Conservation (phyloP, 2,888 invertebrate genomes). For the Protonemura montana region DNA sequence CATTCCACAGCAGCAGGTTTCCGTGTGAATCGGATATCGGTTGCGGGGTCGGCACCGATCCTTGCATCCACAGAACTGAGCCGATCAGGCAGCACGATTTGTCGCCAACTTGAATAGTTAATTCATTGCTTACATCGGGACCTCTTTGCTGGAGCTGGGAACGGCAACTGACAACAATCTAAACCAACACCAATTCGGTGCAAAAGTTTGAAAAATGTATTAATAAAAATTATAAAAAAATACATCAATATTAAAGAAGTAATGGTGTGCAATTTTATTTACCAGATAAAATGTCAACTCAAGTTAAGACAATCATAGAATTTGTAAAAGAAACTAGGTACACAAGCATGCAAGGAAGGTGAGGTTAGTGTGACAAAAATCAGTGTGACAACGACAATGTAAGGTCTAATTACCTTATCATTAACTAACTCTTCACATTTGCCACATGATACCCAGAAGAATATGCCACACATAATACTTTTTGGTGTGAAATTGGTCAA, state of each 20-base stretch:
- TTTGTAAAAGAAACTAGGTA: no score
- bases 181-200: background rate
- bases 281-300: no score
- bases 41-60: slow-evolving; percentile 68
- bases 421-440: slow-evolving; percentile 45
- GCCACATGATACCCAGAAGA: slow-evolving; percentile 59
- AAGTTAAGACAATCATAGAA: no score
- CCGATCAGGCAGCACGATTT: slow-evolving; percentile 58
- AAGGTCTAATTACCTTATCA: slow-evolving; percentile 1
- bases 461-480: slow-evolving; percentile 65
- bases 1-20: slow-evolving; percentile 84
- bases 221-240: slow-evolving; percentile 9
- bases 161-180: slow-evolving; percentile 52
- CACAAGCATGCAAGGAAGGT: slow-evolving; percentile 44
- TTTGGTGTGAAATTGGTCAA: no score
- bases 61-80: slow-evolving; percentile 87
- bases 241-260: slow-evolving; percentile 39
- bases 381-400: background rate
- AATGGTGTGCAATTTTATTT: no score
- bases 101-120: slow-evolving; percentile 51
- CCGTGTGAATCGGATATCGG: slow-evolving; percentile 68
- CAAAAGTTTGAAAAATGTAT: no score
- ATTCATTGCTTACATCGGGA: slow-evolving; percentile 60
- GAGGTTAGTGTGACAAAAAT: slow-evolving; percentile 50
- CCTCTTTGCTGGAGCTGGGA: slow-evolving; percentile 64